These are phyloP conservation scores for Trematomus bernacchii DNA, from an alignment of 2,797 vertebrate species.

Conservation along the genomic window DNA sequence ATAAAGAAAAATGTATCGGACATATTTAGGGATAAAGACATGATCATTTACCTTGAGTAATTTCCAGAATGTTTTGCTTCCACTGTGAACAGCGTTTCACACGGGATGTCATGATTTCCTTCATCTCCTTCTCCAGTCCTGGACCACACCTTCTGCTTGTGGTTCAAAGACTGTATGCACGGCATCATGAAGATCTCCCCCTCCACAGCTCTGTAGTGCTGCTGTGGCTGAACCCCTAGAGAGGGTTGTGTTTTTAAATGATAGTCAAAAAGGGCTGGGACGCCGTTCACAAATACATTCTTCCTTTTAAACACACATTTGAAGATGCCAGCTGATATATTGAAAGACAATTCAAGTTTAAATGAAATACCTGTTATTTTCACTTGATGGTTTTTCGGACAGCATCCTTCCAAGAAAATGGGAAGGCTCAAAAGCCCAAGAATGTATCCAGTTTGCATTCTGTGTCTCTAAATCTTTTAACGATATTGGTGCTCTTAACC, in stretches of 20 bases:
- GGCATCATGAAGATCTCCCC: constrained; percentile 73
- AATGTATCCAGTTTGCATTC: constrained; percentile 41
- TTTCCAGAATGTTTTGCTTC: constrained; percentile 66
- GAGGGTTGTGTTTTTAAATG: constrained; percentile 10
- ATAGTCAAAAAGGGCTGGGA: not conserved
- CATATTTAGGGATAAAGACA: not conserved
- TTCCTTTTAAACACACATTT: constrained; percentile 19
- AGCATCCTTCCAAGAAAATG: constrained; percentile 49
- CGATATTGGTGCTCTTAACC: not conserved
- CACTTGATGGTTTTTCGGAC: not conserved
- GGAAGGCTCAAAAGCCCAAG: constrained; percentile 31
- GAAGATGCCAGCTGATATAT: not conserved
- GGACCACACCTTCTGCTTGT: constrained; percentile 13
- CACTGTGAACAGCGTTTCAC: constrained; percentile 26
- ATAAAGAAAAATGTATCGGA: not conserved
- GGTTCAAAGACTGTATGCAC: constrained; percentile 18
- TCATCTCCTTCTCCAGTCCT: constrained; percentile 10
- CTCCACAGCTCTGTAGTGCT: constrained; percentile 65
- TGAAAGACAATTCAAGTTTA: not conserved
- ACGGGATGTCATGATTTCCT: not conserved
- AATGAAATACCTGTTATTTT: constrained; percentile 49
- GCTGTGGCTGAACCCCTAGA: constrained; percentile 32
- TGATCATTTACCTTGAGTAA: constrained; percentile 66
- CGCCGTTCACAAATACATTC: not conserved
- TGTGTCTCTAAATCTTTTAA: not conserved